Conservation (phyloP, 2,888 invertebrate species). For the Lasioglossum vierecki region DNA sequence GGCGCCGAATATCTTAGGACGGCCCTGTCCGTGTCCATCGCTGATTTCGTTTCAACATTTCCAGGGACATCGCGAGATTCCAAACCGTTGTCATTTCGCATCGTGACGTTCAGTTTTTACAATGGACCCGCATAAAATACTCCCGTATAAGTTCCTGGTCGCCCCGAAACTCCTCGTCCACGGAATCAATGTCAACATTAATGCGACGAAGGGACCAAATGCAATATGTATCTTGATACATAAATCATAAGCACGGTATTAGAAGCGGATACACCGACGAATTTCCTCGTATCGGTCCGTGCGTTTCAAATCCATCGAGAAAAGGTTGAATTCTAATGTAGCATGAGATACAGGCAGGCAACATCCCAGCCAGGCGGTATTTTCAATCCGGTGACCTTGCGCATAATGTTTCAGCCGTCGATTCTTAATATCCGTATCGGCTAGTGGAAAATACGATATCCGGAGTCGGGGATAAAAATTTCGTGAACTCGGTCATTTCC, state of each 20-base stretch:
- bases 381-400: conserved; percentile 61
- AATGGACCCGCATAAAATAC: conserved; percentile 14
- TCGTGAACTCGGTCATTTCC: conserved; percentile 15
- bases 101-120: neutral
- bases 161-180: conserved; percentile 30
- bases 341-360: conserved; percentile 51
- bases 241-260: conserved; percentile 71
- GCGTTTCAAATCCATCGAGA: conserved; percentile 49
- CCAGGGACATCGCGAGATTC: neutral
- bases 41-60: neutral
- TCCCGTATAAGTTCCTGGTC: conserved; percentile 28
- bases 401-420: conserved; percentile 52
- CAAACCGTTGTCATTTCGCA: neutral
- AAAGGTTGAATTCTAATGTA: conserved; percentile 59
- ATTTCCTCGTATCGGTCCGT: conserved; percentile 34
- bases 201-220: conserved; percentile 51
- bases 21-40: too few relatives aligned
- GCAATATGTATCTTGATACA: conserved; percentile 71
- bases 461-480: conserved; percentile 3
- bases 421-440: conserved; percentile 48
- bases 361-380: conserved; percentile 27
- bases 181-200: conserved; percentile 55
- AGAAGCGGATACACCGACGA: conserved; percentile 45
- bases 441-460: conserved; percentile 29
- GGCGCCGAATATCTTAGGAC: too few relatives aligned